Evolutionary conservation across 2,113 vertebrate genomes (phyloP), one percentile per base, ranked within the genome.

Genomic region (Ciconia boyciana): DNA sequence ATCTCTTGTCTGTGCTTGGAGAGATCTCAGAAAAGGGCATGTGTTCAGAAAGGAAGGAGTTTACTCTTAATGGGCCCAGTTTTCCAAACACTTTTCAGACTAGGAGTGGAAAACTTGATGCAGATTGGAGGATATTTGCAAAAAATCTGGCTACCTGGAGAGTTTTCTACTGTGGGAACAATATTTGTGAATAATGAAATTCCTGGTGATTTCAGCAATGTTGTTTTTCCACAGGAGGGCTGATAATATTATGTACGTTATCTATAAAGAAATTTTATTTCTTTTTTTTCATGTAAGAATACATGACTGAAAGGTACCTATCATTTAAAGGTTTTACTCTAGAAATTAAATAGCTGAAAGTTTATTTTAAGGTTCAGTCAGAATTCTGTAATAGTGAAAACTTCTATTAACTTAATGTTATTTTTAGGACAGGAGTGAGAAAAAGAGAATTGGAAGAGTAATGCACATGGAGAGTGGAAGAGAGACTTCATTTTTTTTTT

Each of bases 11-110:
- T 79, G 49, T 51, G 15, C 36, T 51, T 31, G 13, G 68, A 31
- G 34, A 58, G 51, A 34, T 31, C 34, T 54, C 29, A n/a, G 16
- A 46, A 51, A 58, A 29, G 54, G 9, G 13, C 0, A 0, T 26
- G 22, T 48, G 32, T 66, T 61, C 55, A 71, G 44, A 61, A 83
- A 51, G 29, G 55, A 64, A 80, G 10, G 4, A 76, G 46, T 39
- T 54, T 3, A 20, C 19, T 78, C 34, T 48, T 64, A 19, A 31
- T 12, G 7, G 43, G 3, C 36, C n/a, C 25, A 13, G 11, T 60
- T 74, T 85, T 87, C 34, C 21, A 44, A 69, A 55, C 29, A 15
- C 16, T 60, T 84, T 74, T 34, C 11, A n/a, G 9, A 8, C 13
- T 29, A 28, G 25, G 4, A 74, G 7, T 88, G n/a, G 49, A 55